These are phyloP conservation scores for Mnemiopsis leidyi DNA, from an alignment of 37 sponge, comb jelly and placozoan species.

Conservation along the genomic window DNA sequence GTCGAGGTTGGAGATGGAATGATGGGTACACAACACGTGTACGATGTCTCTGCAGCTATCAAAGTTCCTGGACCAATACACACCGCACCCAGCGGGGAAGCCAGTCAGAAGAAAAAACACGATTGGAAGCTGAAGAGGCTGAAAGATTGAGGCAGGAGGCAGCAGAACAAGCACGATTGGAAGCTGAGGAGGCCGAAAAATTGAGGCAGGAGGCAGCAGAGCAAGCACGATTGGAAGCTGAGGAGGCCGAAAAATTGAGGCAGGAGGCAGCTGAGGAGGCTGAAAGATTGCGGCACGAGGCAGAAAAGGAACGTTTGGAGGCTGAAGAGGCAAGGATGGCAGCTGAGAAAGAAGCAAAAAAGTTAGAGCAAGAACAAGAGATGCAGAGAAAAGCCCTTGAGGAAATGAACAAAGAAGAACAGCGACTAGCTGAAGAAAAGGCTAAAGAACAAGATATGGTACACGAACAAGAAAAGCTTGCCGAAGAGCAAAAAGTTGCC, in stretches of 20 bases:
- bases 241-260: neutral
- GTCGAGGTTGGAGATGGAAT: constrained; percentile 75
- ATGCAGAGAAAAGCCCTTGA: neutral
- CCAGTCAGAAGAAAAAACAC: neutral
- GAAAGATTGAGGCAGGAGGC: neutral
- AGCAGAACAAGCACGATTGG: neutral
- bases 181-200: neutral
- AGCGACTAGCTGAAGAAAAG: neutral
- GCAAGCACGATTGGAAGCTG: neutral
- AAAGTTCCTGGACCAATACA: constrained; percentile 13
- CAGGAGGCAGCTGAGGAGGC: neutral
- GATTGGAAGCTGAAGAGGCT: neutral
- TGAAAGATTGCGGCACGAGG: neutral
- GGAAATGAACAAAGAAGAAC: neutral
- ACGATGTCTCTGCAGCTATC: constrained; percentile 71
- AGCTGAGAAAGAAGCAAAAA: neutral
- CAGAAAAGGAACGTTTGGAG: neutral
- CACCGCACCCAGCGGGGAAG: constrained; percentile 57
- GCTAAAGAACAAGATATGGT: neutral
- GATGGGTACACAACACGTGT: constrained; percentile 87
- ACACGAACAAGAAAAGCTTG: neutral
- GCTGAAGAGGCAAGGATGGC: neutral
- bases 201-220: neutral
- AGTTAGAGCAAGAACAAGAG: neutral
- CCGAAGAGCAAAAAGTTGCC: neutral